phyloP scores from a whole-genome alignment of 1,140 invertebrate species.

The Drosophila rufa region DNA sequence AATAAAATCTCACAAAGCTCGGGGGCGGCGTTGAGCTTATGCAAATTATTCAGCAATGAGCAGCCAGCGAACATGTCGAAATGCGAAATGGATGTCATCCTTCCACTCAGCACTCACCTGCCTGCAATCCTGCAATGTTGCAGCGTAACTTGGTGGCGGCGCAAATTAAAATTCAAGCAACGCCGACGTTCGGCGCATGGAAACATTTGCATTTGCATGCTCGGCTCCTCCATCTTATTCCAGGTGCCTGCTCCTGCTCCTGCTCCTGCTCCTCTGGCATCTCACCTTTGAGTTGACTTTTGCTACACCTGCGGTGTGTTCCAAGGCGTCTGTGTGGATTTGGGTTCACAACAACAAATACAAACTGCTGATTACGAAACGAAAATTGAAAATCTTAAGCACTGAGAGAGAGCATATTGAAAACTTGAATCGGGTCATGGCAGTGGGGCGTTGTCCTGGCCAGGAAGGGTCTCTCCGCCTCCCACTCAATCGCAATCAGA shows the following conservation, averaged over 20 bases:
- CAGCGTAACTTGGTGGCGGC: slow-evolving; percentile 58
- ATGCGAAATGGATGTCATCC: slow-evolving; percentile 48
- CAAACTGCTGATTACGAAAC: slow-evolving; percentile 73
- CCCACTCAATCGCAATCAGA: slow-evolving; percentile 29
- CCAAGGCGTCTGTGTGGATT: not conserved
- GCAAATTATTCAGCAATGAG: slow-evolving; percentile 80
- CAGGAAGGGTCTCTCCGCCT: not conserved
- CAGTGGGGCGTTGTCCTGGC: slow-evolving; percentile 3
- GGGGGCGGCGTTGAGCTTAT: slow-evolving; percentile 55
- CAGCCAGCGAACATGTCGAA: slow-evolving; percentile 59
- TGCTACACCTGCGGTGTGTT: slow-evolving; percentile 70
- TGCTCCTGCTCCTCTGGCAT: not conserved
- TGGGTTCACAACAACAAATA: slow-evolving; percentile 41
- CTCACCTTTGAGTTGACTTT: slow-evolving; percentile 75
- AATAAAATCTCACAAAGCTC: slow-evolving; percentile 20
- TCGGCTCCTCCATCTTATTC: not conserved
- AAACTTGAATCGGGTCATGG: slow-evolving; percentile 38
- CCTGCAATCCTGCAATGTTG: slow-evolving; percentile 45
- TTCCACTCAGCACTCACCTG: slow-evolving; percentile 7
- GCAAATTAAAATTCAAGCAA: slow-evolving; percentile 81
- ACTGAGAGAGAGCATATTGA: slow-evolving; percentile 59
- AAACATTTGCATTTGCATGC: slow-evolving; percentile 74
- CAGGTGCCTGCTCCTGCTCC: not conserved
- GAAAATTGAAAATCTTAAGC: slow-evolving; percentile 83
- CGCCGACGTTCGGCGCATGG: slow-evolving; percentile 60